Evolutionary conservation across 2,888 invertebrate species (phyloP).

Genomic region (Tethea ocularis): DNA sequence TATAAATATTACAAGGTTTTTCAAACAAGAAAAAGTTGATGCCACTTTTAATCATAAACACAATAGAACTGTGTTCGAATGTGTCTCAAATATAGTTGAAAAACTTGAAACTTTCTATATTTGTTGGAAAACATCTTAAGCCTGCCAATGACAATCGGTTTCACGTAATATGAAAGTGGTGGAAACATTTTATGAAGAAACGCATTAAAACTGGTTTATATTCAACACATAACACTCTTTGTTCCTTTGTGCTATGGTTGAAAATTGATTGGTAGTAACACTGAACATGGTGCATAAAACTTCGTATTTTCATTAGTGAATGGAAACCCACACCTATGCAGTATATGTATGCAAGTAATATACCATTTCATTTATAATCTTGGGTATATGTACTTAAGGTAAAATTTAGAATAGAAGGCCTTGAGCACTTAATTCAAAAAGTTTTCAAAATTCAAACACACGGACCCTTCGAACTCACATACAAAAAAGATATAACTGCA

Average conservation of each 20-base stretch:
- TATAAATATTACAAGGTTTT: neutral
- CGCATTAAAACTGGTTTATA: constrained; percentile 3
- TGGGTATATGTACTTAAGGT: constrained; percentile 17
- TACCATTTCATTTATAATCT: constrained; percentile 15
- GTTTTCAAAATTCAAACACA: constrained; percentile 45
- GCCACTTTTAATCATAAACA: neutral
- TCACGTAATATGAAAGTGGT: constrained; percentile 53
- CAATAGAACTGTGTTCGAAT: constrained; percentile 3
- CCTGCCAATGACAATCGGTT: constrained; percentile 25
- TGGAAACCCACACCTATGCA: constrained; percentile 53
- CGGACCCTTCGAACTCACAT: constrained; percentile 21
- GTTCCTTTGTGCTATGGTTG: neutral
- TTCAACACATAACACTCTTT: constrained; percentile 11
- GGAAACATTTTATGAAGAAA: constrained; percentile 13
- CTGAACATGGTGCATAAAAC: constrained; percentile 19
- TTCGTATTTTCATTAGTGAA: constrained; percentile 40
- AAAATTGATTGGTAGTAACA: constrained; percentile 18
- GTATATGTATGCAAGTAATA: constrained; percentile 19
- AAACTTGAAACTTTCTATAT: constrained; percentile 6
- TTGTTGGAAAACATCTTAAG: constrained; percentile 7
- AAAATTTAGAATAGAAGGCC: constrained; percentile 23
- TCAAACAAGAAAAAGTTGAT: constrained; percentile 4
- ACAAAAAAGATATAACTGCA: constrained; percentile 19
- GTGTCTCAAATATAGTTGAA: neutral
- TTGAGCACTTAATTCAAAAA: constrained; percentile 37